Conservation (phyloP, 2,888 invertebrate species). For the Pantelozetes paolii region DNA sequence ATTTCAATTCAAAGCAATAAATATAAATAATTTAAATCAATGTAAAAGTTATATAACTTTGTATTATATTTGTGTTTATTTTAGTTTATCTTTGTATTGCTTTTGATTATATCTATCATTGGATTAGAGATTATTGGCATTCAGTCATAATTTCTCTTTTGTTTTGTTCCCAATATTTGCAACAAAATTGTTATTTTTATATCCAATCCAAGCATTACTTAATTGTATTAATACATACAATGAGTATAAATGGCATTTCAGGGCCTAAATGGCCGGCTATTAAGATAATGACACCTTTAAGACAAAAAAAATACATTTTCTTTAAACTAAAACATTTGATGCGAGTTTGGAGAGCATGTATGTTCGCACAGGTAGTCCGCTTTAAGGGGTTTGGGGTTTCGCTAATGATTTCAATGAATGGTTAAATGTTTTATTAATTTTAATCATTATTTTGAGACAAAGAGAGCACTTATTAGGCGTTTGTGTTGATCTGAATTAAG, state of each 20-base stretch:
- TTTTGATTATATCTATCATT: not conserved
- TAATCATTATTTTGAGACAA: no score
- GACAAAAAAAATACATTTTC: conserved; percentile 3
- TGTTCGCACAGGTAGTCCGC: not conserved
- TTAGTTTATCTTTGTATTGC: not conserved
- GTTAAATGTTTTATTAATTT: not conserved
- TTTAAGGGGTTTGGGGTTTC: not conserved
- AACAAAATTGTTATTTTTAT: conserved; percentile 5
- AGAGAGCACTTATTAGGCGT: no score
- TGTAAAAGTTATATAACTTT: not conserved
- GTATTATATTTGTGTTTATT: not conserved
- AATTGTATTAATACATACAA: conserved; percentile 14
- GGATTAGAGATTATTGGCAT: conserved; percentile 11
- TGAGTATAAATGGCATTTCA: conserved; percentile 15
- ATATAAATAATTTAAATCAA: not conserved
- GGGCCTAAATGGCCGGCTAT: not conserved
- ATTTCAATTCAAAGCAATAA: not conserved
- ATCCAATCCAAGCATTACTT: not conserved
- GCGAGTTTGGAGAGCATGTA: not conserved
- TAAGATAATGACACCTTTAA: conserved; percentile 19
- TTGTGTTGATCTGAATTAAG: conserved; percentile 42
- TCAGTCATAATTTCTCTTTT: not conserved
- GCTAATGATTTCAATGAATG: not conserved
- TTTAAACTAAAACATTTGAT: not conserved
- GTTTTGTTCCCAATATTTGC: not conserved